phyloP scores from a whole-genome alignment of 2,888 invertebrate genomes.

The Drosophila lutescens region DNA sequence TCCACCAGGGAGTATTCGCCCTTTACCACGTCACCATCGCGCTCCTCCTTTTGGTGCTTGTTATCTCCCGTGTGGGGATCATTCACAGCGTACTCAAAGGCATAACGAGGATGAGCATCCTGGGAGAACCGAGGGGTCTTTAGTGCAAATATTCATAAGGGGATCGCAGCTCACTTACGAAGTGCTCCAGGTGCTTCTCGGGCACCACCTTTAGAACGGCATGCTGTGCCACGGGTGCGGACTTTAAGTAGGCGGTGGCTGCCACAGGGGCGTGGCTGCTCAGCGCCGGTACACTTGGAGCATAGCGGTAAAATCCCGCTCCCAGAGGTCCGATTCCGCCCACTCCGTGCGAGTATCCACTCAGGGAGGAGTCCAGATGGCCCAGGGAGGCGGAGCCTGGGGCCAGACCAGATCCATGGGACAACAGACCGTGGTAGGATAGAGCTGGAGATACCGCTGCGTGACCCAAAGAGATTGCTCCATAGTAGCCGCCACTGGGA shows the following conservation, averaged over 20 bases:
- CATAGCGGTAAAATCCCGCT: conserved; percentile 81
- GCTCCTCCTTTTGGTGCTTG: conserved; percentile 89
- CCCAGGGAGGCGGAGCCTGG: conserved; percentile 6
- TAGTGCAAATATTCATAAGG: not conserved
- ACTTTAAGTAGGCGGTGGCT: conserved; percentile 81
- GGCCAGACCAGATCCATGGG: conserved; percentile 58
- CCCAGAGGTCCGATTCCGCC: conserved; percentile 77
- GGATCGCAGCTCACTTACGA: conserved; percentile 84
- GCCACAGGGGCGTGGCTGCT: conserved; percentile 83
- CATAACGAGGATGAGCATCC: conserved; percentile 89
- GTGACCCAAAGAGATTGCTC: conserved; percentile 78
- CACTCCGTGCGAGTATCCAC: conserved; percentile 70
- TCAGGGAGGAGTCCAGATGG: conserved; percentile 58
- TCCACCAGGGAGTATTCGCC: conserved; percentile 89
- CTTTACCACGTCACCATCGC: conserved; percentile 90
- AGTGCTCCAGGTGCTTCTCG: conserved; percentile 87
- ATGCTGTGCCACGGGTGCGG: conserved; percentile 82
- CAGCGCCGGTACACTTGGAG: conserved; percentile 81
- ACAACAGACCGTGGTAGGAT: conserved; percentile 71
- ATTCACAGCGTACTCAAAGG: conserved; percentile 90
- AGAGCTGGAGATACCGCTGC: conserved; percentile 73
- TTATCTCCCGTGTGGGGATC: conserved; percentile 91
- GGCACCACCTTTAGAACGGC: conserved; percentile 86
- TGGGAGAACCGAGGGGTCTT: conserved; percentile 64
- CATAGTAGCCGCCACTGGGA: conserved; percentile 68